Percentiles rank a stretch among this genome's conserved stretches.
phyloP scores from a whole-genome alignment of 2,113 vertebrate genomes.

The Mellivora capensis region DNA sequence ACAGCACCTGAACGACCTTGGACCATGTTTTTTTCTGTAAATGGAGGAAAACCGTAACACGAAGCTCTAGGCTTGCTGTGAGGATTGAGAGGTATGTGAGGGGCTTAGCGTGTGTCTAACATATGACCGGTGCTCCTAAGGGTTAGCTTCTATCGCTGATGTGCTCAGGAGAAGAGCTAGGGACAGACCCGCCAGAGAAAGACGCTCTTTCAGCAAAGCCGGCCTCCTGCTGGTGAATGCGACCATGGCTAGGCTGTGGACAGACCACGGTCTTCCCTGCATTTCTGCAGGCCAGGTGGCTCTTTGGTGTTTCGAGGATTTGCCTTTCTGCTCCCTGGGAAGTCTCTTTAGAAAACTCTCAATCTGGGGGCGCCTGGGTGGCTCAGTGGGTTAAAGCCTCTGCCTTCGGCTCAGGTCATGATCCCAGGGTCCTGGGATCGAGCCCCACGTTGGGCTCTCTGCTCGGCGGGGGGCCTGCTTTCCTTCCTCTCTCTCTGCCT shows the following conservation, averaged over 20 bases:
- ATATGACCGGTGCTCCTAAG: neutral
- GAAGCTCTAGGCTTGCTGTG: neutral
- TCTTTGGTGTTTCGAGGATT: neutral
- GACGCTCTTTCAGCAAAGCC: neutral
- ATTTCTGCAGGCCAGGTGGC: neutral
- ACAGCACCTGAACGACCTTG: neutral
- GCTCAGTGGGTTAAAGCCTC: too few relatives aligned
- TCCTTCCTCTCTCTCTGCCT: too few relatives aligned
- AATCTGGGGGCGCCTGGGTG: too few relatives aligned
- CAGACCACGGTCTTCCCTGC: neutral
- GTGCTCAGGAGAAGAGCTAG: neutral
- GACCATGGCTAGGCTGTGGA: neutral
- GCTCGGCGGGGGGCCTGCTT: too few relatives aligned
- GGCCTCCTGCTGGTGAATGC: neutral
- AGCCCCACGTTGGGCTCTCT: too few relatives aligned
- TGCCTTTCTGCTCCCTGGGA: neutral
- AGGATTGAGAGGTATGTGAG: neutral
- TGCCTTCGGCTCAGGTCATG: too few relatives aligned
- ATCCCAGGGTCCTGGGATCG: too few relatives aligned
- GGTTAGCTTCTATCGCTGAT: neutral
- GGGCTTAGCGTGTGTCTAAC: neutral
- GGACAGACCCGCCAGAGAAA: neutral
- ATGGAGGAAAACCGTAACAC: neutral
- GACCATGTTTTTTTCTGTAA: constrained; percentile 6
- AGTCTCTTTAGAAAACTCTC: neutral